Conservation (phyloP, 1,140 invertebrate species). For the Leptonema lineaticorne region DNA sequence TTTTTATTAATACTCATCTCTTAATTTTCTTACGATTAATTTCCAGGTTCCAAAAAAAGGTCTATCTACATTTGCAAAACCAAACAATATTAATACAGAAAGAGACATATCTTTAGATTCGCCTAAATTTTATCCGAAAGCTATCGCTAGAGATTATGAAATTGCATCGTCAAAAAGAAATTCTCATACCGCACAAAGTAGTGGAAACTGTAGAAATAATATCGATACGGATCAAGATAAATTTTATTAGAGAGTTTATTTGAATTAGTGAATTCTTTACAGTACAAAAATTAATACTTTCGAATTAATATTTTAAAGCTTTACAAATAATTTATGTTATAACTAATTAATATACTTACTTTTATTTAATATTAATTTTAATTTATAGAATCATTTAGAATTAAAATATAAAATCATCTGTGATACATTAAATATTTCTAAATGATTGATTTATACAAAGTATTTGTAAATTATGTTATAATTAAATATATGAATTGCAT, state of each 20-base stretch:
- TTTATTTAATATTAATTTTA: no score
- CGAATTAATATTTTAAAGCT: no score
- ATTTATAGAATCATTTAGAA: no score
- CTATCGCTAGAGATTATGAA: constrained; percentile 70
- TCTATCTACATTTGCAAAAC: constrained; percentile 55
- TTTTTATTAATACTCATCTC: neutral
- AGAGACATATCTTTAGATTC: constrained; percentile 59
- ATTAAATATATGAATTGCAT: no score
- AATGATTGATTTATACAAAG: no score
- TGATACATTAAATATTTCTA: no score
- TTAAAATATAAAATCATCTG: no score
- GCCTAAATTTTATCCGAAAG: constrained; percentile 66
- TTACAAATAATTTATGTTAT: neutral
- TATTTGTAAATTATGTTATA: no score
- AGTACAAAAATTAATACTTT: neutral
- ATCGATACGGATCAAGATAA: constrained; percentile 55
- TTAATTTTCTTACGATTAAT: neutral
- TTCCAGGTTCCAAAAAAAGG: neutral
- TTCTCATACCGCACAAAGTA: constrained; percentile 57
- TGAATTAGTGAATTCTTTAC: no score
- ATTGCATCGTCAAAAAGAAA: constrained; percentile 76
- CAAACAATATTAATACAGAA: constrained; percentile 59
- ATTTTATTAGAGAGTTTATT: constrained; percentile 47
- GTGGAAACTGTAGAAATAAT: constrained; percentile 50
- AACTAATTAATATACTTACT: no score